A percentile compares a stretch with the other conserved stretches of the same genome.
Conservation (phyloP, 2,888 invertebrate species). For the Tortricodes alternella region DNA sequence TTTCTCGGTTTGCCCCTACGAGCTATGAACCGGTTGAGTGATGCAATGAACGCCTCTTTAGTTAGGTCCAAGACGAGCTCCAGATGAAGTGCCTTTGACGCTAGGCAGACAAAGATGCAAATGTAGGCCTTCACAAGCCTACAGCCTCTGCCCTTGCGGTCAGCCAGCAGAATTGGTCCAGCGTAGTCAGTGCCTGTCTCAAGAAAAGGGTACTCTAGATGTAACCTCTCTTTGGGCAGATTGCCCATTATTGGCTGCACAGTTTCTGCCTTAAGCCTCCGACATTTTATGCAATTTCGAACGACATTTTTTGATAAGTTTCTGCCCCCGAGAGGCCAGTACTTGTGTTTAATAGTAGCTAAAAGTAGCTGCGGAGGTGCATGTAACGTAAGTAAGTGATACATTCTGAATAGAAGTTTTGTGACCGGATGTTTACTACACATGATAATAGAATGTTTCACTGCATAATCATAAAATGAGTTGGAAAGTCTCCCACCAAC, state of each 20-base stretch:
- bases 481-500: neutral
- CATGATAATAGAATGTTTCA: neutral
- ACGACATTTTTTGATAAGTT: conserved; percentile 5
- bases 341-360: neutral
- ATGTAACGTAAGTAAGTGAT: neutral
- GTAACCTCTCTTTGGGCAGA: neutral
- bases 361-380: conserved; percentile 10
- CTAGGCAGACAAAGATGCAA: neutral
- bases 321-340: conserved; percentile 12
- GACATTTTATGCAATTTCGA: neutral
- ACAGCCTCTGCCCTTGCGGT: neutral
- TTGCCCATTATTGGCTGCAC: neutral
- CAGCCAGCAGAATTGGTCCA: neutral
- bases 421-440: neutral
- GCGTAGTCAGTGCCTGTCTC: neutral
- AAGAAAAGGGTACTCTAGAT: neutral
- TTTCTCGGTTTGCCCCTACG: conserved; percentile 14
- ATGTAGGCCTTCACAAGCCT: neutral
- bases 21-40: conserved; percentile 26
- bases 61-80: conserved; percentile 26
- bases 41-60: conserved; percentile 9
- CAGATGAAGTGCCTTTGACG: conserved; percentile 11
- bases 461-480: neutral
- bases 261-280: neutral
- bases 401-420: neutral